These are phyloP conservation scores for Caenorhabditis imperialis DNA, from an alignment of 2,888 invertebrate species.

Conservation along the genomic window DNA sequence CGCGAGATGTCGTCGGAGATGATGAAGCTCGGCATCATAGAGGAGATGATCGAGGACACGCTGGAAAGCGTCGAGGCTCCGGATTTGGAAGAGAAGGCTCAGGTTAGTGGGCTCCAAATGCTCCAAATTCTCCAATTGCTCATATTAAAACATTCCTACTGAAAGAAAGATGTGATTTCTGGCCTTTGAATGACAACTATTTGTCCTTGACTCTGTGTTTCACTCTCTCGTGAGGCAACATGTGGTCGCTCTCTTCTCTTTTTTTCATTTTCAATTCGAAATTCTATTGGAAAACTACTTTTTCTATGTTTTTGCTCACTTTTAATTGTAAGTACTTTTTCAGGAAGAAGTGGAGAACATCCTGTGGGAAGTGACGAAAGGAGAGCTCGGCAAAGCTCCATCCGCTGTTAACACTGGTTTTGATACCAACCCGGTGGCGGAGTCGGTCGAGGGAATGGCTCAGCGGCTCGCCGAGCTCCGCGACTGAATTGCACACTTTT, in stretches of 20 bases:
- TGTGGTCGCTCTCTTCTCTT: background rate
- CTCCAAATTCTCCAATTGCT: too few species aligned
- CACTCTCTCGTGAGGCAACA: constrained; percentile 5
- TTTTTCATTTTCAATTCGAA: background rate
- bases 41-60: constrained; percentile 98
- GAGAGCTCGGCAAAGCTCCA: constrained; percentile 76
- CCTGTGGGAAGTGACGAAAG: constrained; percentile 76
- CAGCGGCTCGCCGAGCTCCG: constrained; percentile 63
- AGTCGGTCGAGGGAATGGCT: constrained; percentile 63
- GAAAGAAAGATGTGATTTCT: too few species aligned
- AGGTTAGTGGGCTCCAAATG: constrained; percentile 87
- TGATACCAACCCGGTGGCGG: constrained; percentile 31
- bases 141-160: too few species aligned
- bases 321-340: constrained; percentile 48
- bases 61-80: constrained; percentile 89
- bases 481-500: too few species aligned
- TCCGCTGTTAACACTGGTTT: constrained; percentile 66
- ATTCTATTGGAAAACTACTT: too few species aligned
- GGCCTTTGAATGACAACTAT: constrained; percentile 18
- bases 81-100: constrained; percentile 95
- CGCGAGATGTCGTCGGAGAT: constrained; percentile 97
- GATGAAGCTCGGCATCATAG: constrained; percentile 95
- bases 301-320: too few species aligned
- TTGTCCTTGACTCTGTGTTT: constrained; percentile 38
- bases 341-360: constrained; percentile 75